These are phyloP conservation scores for Saturnia pavonia DNA, from an alignment of 2,888 invertebrate species.

Conservation along the genomic window DNA sequence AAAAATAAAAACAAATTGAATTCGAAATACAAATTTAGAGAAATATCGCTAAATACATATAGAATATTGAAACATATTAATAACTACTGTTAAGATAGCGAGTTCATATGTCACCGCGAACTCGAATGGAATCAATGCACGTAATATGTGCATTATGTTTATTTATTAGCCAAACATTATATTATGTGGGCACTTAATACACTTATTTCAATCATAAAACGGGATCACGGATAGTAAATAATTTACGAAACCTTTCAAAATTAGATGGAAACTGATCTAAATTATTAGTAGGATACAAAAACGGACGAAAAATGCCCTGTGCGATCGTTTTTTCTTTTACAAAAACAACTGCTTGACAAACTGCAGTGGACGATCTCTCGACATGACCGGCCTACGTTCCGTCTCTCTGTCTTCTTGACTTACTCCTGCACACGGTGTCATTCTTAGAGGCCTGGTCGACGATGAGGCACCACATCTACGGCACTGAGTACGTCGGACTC, in stretches of 20 bases:
- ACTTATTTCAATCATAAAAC: background rate
- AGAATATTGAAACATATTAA: background rate
- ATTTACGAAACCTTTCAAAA: background rate
- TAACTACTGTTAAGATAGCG: background rate
- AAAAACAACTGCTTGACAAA: slow-evolving; percentile 70
- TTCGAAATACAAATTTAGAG: background rate
- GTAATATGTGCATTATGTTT: background rate
- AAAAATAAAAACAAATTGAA: background rate
- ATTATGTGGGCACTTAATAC: no score
- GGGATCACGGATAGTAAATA: background rate
- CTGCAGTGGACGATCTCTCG: slow-evolving; percentile 67
- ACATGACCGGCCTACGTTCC: slow-evolving; percentile 49
- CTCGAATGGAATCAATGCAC: background rate
- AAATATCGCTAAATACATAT: background rate
- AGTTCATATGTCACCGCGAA: background rate
- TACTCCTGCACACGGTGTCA: slow-evolving; percentile 59
- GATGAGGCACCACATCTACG: slow-evolving; percentile 65
- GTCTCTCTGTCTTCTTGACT: slow-evolving; percentile 41
- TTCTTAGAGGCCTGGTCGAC: slow-evolving; percentile 59
- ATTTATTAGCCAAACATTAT: background rate
- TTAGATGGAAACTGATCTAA: background rate
- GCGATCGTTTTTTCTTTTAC: no score
- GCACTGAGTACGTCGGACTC: slow-evolving; percentile 58
- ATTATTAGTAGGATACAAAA: background rate
- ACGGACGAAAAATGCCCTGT: background rate